phyloP scores from a whole-genome alignment of 2,113 vertebrate genomes.

The Boleophthalmus pectinirostris region DNA sequence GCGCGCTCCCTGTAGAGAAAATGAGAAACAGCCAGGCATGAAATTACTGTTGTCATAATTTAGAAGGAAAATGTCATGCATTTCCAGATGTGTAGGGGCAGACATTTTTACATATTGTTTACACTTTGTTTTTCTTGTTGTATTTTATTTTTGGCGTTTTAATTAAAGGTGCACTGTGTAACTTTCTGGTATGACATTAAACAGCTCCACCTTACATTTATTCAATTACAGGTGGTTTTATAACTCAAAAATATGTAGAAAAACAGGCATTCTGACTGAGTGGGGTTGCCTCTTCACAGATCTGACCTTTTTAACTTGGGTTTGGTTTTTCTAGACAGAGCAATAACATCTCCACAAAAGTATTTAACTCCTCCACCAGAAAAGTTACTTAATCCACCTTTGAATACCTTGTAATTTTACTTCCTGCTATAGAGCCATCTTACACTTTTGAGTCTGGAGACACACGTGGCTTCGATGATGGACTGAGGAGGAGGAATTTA shows the following conservation, averaged over 20 bases:
- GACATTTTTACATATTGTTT: conserved; percentile 28
- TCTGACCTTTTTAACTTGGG: no score
- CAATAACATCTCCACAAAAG: no score
- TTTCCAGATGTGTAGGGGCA: conserved; percentile 17
- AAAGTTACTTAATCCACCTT: background rate
- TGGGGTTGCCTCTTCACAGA: no score
- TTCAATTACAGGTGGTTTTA: no score
- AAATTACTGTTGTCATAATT: conserved; percentile 56
- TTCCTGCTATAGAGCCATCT: conserved; percentile 30
- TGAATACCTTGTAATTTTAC: background rate
- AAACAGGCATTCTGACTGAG: no score
- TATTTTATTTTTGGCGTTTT: conserved; percentile 12
- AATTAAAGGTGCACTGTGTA: no score
- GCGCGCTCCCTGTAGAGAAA: conserved; percentile 36
- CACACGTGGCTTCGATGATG: conserved; percentile 49
- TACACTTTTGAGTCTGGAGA: conserved; percentile 28
- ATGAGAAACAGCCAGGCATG: conserved; percentile 47
- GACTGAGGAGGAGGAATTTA: conserved; percentile 65
- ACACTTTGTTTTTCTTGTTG: conserved; percentile 17
- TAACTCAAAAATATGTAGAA: no score
- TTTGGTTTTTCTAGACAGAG: no score
- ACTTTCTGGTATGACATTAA: no score
- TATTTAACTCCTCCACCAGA: no score
- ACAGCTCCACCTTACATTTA: no score
- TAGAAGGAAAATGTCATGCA: conserved; percentile 41